phyloP scores from a whole-genome alignment of 2,888 invertebrate species.

The Nemotelus pantherinus region DNA sequence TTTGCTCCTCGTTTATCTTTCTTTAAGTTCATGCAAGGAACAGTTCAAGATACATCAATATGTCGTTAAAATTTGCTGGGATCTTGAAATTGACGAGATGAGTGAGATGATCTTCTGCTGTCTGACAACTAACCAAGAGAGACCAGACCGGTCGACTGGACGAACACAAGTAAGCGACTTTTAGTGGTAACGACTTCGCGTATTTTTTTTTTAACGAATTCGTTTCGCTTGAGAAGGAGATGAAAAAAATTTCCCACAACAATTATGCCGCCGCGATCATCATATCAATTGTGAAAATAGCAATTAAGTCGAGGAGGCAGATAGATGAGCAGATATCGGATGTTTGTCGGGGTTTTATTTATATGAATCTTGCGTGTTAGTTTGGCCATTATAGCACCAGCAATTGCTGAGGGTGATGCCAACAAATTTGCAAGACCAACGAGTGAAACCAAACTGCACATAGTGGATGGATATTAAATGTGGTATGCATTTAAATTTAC shows the following conservation, averaged over 20 bases:
- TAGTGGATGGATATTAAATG: too few relatives aligned
- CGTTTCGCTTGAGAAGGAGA: not conserved
- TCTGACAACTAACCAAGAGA: too few relatives aligned
- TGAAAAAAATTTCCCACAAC: conserved; percentile 26
- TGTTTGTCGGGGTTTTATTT: too few relatives aligned
- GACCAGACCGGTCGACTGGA: too few relatives aligned
- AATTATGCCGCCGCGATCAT: conserved; percentile 1
- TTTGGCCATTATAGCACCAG: not conserved
- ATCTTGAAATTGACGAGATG: conserved; percentile 12
- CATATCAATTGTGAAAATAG: conserved; percentile 20
- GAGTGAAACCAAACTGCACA: too few relatives aligned
- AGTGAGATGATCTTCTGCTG: too few relatives aligned
- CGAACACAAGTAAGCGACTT: too few relatives aligned
- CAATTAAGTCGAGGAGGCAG: conserved; percentile 3
- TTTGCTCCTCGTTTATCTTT: not conserved
- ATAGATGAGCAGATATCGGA: too few relatives aligned
- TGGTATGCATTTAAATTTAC: too few relatives aligned
- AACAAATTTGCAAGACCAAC: not conserved
- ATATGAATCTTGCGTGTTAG: too few relatives aligned
- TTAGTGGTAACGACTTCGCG: not conserved
- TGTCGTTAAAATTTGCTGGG: conserved; percentile 26
- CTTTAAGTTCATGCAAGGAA: not conserved
- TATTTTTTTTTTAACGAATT: not conserved
- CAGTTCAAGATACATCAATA: conserved; percentile 35
- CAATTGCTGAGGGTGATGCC: not conserved